Evolutionary conservation across 2,888 invertebrate genomes (phyloP).

Genomic region (Folsomia candida): DNA sequence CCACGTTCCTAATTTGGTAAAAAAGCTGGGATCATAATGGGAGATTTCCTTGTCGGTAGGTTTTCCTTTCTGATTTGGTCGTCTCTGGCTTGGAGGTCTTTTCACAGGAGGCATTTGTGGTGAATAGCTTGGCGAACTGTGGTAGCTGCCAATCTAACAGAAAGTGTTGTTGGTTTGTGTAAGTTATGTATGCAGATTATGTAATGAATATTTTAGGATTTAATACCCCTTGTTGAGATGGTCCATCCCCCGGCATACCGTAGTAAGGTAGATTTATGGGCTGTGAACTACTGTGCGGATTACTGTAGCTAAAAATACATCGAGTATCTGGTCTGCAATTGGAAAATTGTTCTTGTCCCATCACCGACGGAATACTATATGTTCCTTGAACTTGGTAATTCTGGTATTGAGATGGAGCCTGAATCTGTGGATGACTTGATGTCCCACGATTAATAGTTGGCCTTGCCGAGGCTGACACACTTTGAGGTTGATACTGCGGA

Average conservation of each 20-base stretch:
- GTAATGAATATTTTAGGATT: no score
- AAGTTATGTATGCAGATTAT: no score
- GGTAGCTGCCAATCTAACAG: no score
- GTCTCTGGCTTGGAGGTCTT: background rate
- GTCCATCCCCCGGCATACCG: background rate
- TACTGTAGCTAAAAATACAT: background rate
- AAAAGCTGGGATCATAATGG: conserved; percentile 10
- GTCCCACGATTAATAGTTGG: background rate
- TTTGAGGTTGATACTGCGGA: background rate
- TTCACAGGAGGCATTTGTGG: no score
- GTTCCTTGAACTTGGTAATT: background rate
- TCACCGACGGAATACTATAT: background rate
- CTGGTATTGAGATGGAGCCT: background rate
- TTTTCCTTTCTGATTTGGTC: background rate
- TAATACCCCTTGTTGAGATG: background rate
- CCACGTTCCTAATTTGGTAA: conserved; percentile 7
- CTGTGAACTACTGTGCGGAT: background rate
- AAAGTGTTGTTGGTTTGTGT: no score
- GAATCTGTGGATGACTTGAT: background rate
- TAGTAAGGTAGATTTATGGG: conserved; percentile 11
- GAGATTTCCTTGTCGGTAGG: background rate
- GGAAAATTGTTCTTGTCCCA: background rate
- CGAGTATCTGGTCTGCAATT: background rate
- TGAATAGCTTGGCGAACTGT: no score
- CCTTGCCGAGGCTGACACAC: background rate